phyloP scores from a whole-genome alignment of 2,797 vertebrate genomes.

The Leptodactylus fallax region DNA sequence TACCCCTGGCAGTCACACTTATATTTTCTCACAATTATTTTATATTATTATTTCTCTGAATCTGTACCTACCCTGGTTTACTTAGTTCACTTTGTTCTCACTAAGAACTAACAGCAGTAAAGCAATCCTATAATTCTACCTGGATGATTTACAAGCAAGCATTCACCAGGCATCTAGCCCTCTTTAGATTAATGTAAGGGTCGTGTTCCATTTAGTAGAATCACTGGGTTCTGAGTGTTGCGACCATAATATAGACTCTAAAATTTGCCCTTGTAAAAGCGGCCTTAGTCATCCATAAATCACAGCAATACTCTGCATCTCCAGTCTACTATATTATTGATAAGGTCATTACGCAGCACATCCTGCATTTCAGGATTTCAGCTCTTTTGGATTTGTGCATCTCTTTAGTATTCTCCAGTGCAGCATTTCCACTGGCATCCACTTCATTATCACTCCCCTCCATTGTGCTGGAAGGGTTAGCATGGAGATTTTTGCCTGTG shows the following conservation, averaged over 20 bases:
- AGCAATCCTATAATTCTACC: too few relatives aligned
- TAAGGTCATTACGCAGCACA: constrained; percentile 3
- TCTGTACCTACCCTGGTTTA: too few relatives aligned
- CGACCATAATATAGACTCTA: background rate
- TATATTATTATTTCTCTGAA: too few relatives aligned
- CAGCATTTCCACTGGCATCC: background rate
- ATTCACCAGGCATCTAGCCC: background rate
- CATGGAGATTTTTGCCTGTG: constrained; percentile 37
- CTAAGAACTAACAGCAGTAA: too few relatives aligned
- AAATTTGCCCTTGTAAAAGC: background rate
- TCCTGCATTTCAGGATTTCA: background rate
- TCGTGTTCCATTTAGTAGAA: background rate
- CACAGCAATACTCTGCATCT: background rate
- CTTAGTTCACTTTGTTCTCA: too few relatives aligned
- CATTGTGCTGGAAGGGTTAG: constrained; percentile 41
- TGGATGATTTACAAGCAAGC: too few relatives aligned
- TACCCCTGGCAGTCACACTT: too few relatives aligned
- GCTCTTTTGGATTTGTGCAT: background rate
- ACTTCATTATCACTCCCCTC: constrained; percentile 30
- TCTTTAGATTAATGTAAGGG: background rate
- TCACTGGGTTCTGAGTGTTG: background rate
- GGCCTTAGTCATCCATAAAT: background rate
- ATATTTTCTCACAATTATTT: too few relatives aligned
- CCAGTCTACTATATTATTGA: constrained; percentile 5
- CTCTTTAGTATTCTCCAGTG: constrained; percentile 24